Percentiles rank a stretch among this genome's conserved stretches.
Conservation (phyloP, 2,797 vertebrate genomes). For the Rhinatrema bivittatum region DNA sequence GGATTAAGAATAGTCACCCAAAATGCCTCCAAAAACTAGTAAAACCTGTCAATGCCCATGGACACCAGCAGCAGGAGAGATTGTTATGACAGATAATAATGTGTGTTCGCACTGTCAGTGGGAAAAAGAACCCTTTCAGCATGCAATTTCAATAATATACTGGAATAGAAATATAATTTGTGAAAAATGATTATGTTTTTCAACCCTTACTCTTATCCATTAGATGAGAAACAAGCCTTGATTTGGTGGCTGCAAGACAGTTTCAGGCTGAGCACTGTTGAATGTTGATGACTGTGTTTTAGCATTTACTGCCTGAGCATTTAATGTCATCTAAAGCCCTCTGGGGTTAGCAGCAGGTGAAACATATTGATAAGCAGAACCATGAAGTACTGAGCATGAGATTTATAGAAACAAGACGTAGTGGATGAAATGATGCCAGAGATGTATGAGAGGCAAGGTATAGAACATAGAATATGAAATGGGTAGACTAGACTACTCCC, state of each 20-base stretch:
- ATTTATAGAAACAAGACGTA: not conserved
- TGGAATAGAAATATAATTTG: not conserved
- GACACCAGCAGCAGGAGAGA: no score
- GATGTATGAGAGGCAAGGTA: not conserved
- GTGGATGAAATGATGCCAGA: not conserved
- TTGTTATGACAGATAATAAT: no score
- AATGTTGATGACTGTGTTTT: conserved; percentile 2
- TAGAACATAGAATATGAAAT: no score
- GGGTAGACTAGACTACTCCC: no score
- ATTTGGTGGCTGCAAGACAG: not conserved
- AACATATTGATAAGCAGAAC: conserved; percentile 1
- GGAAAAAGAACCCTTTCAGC: no score
- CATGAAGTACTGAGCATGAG: not conserved
- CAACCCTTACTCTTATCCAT: not conserved
- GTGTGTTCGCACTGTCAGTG: no score
- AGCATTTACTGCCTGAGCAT: not conserved
- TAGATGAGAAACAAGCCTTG: not conserved
- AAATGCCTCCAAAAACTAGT: no score
- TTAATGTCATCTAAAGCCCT: conserved; percentile 2
- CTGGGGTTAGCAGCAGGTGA: not conserved
- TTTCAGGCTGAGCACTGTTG: conserved; percentile 3
- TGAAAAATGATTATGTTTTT: not conserved
- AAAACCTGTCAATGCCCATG: no score
- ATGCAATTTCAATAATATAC: no score
- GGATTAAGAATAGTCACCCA: no score